Evolutionary conservation across 2,888 invertebrate genomes (phyloP).

Genomic region (Hymenopus coronatus): DNA sequence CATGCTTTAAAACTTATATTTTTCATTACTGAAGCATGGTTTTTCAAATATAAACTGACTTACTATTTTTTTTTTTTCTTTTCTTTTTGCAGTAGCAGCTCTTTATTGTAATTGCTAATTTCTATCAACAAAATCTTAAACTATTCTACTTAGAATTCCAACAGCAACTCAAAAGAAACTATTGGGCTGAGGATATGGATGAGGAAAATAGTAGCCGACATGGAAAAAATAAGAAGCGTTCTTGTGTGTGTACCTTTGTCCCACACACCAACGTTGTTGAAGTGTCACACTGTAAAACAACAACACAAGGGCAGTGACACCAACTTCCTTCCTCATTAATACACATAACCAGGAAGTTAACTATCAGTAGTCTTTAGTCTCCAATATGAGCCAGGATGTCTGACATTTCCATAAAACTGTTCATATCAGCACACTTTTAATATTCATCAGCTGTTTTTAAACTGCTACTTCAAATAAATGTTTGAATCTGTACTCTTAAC

Average conservation of each 20-base stretch:
- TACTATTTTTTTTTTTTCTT: neutral
- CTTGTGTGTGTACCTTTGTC: conserved; percentile 22
- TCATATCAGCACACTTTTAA: neutral
- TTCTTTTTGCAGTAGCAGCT: neutral
- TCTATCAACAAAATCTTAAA: neutral
- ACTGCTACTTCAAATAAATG: neutral
- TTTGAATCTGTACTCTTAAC: neutral
- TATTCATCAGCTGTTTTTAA: neutral
- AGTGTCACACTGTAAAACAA: conserved; percentile 26
- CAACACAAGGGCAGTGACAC: conserved; percentile 3
- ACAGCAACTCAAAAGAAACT: conserved; percentile 1
- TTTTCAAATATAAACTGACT: neutral
- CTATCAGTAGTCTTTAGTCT: neutral
- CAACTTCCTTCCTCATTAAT: neutral
- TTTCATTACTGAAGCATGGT: neutral
- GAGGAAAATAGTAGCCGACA: neutral
- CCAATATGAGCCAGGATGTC: neutral
- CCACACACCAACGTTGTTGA: conserved; percentile 10
- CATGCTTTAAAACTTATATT: neutral
- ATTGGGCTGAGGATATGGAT: neutral
- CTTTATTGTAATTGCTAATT: neutral
- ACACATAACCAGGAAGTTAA: neutral
- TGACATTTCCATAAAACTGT: neutral
- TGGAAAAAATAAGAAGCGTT: neutral
- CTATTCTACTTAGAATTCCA: conserved; percentile 8